These are phyloP conservation scores for Xiphorhynchus erythropygius DNA, from an alignment of 2,797 vertebrate genomes.

Conservation along the genomic window DNA sequence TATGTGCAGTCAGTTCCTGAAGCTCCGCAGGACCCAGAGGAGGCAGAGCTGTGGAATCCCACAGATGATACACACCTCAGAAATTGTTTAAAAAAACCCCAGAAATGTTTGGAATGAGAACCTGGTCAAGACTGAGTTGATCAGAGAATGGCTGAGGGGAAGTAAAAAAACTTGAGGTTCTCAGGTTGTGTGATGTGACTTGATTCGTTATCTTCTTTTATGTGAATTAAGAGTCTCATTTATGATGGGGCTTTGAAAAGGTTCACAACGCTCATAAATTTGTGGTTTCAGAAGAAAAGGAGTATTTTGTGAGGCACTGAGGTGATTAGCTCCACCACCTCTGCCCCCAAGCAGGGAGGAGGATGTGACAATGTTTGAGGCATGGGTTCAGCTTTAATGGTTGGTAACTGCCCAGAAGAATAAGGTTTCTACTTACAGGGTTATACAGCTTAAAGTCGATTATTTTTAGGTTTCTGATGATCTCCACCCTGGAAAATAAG, in stretches of 20 bases:
- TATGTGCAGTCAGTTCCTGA: background rate
- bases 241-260: background rate
- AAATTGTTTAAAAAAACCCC: background rate
- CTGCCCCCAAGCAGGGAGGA: background rate
- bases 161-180: background rate
- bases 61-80: background rate
- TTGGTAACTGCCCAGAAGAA: background rate
- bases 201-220: background rate
- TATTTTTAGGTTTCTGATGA: background rate
- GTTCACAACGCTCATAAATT: background rate
- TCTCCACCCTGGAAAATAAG: background rate
- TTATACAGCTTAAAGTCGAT: accelerated
- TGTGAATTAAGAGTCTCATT: background rate
- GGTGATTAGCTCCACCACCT: background rate
- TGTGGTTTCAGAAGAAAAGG: background rate
- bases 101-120: background rate
- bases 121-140: background rate
- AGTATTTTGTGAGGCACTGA: background rate
- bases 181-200: background rate
- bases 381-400: background rate
- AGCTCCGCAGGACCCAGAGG: background rate
- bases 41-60: background rate
- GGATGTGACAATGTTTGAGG: background rate
- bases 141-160: background rate
- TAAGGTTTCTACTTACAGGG: background rate